Conservation (phyloP, 2,113 vertebrate genomes). For the Tragelaphus strepsiceros region DNA sequence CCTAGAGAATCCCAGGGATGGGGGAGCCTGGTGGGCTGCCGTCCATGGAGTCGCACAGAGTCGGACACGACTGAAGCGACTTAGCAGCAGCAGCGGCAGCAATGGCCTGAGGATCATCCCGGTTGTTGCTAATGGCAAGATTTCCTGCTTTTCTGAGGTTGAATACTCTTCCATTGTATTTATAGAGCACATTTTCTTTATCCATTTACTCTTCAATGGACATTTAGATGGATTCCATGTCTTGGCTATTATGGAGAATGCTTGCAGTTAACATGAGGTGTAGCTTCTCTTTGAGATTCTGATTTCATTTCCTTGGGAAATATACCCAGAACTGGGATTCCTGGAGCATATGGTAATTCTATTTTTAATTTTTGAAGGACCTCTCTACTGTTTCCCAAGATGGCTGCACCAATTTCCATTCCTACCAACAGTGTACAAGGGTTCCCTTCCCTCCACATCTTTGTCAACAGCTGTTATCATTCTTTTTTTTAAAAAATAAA, state of each 20-base stretch:
- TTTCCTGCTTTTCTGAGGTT: background rate
- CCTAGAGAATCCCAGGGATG: background rate
- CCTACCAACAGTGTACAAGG: background rate
- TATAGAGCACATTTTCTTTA: background rate
- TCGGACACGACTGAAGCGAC: background rate
- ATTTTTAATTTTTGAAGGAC: background rate
- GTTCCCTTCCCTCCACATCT: background rate
- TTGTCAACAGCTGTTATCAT: background rate
- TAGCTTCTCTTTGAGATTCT: background rate
- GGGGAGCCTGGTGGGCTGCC: background rate
- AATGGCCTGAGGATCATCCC: background rate
- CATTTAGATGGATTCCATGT: background rate
- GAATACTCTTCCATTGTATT: background rate
- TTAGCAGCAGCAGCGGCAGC: background rate
- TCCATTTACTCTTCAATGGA: background rate
- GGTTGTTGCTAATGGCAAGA: background rate
- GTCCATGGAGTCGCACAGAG: rapidly evolving
- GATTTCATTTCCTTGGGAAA: background rate
- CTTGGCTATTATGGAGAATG: background rate
- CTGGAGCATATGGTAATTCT: background rate
- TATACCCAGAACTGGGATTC: background rate
- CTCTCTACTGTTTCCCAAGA: background rate
- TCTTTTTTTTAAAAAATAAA: background rate
- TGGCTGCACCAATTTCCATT: background rate
- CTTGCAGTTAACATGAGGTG: background rate